phyloP scores from a whole-genome alignment of 1,140 invertebrate species.

The Drosophila tropicalis region DNA sequence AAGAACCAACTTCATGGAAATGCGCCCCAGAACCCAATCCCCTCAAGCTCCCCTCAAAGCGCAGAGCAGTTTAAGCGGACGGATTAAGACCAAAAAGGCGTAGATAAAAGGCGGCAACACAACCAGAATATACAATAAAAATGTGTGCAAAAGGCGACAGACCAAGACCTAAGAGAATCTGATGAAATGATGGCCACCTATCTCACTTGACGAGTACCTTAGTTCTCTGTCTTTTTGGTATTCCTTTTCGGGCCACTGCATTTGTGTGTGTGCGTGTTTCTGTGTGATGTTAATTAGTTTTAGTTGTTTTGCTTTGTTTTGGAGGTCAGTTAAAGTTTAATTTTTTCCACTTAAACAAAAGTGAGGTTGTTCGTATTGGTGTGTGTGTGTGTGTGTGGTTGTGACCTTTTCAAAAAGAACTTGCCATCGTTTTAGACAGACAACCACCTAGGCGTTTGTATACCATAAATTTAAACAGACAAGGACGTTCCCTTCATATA shows the following conservation, averaged over 20 bases:
- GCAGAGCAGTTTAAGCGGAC: constrained; percentile 44
- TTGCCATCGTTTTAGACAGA: constrained; percentile 67
- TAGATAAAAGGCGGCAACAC: constrained; percentile 49
- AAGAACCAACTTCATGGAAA: constrained; percentile 46
- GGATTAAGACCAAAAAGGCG: constrained; percentile 46
- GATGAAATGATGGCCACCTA: constrained; percentile 22
- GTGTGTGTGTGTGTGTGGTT: constrained; percentile 41
- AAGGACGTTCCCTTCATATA: constrained; percentile 52
- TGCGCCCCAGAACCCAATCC: too few relatives aligned
- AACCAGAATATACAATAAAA: constrained; percentile 71
- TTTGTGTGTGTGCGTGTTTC: constrained; percentile 23
- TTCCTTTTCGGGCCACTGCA: neutral
- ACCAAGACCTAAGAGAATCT: constrained; percentile 26
- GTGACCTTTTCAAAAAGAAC: constrained; percentile 63
- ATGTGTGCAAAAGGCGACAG: constrained; percentile 52
- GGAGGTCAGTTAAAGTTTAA: constrained; percentile 45
- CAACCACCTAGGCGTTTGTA: constrained; percentile 55
- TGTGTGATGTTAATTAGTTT: constrained; percentile 70
- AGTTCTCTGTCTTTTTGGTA: neutral
- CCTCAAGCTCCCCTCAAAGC: constrained; percentile 18
- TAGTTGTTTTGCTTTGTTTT: constrained; percentile 26
- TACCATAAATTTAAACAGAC: constrained; percentile 64
- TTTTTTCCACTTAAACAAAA: constrained; percentile 25
- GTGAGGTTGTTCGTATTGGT: constrained; percentile 2
- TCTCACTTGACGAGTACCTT: neutral